A percentile compares a stretch with the other conserved stretches of the same genome.
phyloP scores from a whole-genome alignment of 1,140 invertebrate species.

The Polypedilum vanderplanki region DNA sequence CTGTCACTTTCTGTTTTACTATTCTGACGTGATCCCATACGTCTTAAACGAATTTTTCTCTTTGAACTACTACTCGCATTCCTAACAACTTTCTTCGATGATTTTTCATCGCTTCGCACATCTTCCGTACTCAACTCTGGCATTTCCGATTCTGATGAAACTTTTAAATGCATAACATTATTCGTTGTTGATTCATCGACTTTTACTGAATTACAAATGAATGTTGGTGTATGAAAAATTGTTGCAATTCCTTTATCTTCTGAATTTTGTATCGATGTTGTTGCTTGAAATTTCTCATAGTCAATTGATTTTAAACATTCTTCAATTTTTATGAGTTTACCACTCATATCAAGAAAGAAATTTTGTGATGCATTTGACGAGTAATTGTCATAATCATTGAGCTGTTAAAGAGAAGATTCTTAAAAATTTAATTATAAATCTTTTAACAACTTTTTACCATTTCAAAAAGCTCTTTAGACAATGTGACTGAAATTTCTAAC shows the following conservation, averaged over 20 bases:
- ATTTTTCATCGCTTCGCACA: slow-evolving; percentile 9
- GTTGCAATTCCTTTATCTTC: slow-evolving; percentile 35
- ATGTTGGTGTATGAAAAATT: slow-evolving; percentile 31
- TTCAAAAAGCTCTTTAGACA: too few relatives aligned
- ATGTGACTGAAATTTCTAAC: too few relatives aligned
- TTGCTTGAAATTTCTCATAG: background rate
- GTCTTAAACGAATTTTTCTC: slow-evolving; percentile 40
- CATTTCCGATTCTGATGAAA: slow-evolving; percentile 19
- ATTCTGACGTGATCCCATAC: slow-evolving; percentile 42
- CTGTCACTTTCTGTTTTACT: slow-evolving; percentile 45
- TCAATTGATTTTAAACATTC: too few relatives aligned
- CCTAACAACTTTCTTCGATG: slow-evolving; percentile 29
- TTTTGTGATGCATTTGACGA: too few relatives aligned
- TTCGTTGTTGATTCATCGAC: background rate
- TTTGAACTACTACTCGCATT: slow-evolving; percentile 35
- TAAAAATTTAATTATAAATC: too few relatives aligned
- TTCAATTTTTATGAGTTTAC: too few relatives aligned
- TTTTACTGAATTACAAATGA: background rate
- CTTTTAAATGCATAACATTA: background rate
- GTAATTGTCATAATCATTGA: too few relatives aligned
- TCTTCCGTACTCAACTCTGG: background rate
- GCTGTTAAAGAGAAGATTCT: too few relatives aligned
- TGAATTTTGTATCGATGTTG: slow-evolving; percentile 22
- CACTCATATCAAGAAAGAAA: too few relatives aligned
- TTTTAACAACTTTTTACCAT: too few relatives aligned